Base-by-base conservation (phyloP, 37 sponge, comb jelly and placozoan species). In the Agelas oroides region DNA sequence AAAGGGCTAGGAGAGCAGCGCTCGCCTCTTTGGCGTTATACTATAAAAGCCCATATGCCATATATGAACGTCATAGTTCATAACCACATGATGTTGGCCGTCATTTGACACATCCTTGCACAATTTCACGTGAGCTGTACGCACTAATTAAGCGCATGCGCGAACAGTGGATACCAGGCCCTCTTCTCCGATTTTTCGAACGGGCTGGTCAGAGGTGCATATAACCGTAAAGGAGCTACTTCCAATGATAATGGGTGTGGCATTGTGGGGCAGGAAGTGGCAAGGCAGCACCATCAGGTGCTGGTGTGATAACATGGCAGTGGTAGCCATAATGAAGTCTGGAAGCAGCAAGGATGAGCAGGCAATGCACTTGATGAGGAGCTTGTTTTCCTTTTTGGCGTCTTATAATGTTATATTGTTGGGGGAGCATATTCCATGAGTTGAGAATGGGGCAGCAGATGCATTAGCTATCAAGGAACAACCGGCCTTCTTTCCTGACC, bases 231-330 rank as follows among this genome's bases (percentile, higher is more conserved):
- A 83, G 72, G 83, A 82, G 59, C 83, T 82, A 14, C 59, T 82
- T 15, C 83, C 83, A 33, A 58, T 82, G 2, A 59, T 82, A 8
- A 5, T 82, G 28, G 83, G 56, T 2, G 17, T 21, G 1, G 72
- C 83, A n/a, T 5, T 71, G 40, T 82, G 83, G 83, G 83, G 83
- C 24, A 23, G 21, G 28, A 20, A 19, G 34, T 70, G 71, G 20
- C 70, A 32, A 6, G 71, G 54, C 6, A 57, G 39, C 27, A 30
- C 35, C 31, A 40, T 90, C 34, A 24, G 67, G 1, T 79, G 77
- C 76, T 41, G 53, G 39, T 84, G 46, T 21, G 91, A 90, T 69
- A 90, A 90, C 39, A 54, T 56, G 38, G 73, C 91, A 58, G 91
- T 85, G 56, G 86, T 85, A 31, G 40, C 40, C 15, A 57, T 24